A percentile compares a stretch with the other conserved stretches of the same genome.
These are phyloP conservation scores for Hestina assimilis DNA, from an alignment of 1,140 invertebrate genomes.

Conservation along the genomic window DNA sequence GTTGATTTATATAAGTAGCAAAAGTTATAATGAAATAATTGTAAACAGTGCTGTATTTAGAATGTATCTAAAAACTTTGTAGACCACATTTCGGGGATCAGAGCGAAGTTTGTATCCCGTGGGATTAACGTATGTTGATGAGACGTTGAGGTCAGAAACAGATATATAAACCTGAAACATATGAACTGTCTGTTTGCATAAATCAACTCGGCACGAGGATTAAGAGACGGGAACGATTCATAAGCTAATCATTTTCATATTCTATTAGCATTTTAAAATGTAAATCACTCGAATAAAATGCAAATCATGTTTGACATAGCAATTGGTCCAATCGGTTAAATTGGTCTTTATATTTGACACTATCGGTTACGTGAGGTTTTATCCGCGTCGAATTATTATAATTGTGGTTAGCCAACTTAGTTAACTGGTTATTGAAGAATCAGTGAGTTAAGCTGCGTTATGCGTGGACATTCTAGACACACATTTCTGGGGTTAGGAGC, in stretches of 20 bases:
- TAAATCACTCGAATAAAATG: too few species aligned
- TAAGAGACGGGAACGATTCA: slow-evolving; percentile 29
- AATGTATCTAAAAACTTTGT: slow-evolving; percentile 11
- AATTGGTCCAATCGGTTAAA: too few species aligned
- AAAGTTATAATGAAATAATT: neutral
- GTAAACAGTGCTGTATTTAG: neutral
- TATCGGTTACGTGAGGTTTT: too few species aligned
- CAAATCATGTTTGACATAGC: too few species aligned
- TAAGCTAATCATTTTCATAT: slow-evolving; percentile 11
- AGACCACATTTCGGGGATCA: slow-evolving; percentile 16
- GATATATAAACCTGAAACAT: slow-evolving; percentile 55
- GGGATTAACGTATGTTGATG: slow-evolving; percentile 67
- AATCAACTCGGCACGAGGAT: slow-evolving; percentile 56
- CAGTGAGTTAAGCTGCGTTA: too few species aligned
- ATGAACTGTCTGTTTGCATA: slow-evolving; percentile 62
- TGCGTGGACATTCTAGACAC: too few species aligned
- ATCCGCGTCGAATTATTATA: too few species aligned
- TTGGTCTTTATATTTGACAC: too few species aligned
- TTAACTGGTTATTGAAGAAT: too few species aligned
- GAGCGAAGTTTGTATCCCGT: slow-evolving; percentile 32
- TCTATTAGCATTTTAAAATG: neutral
- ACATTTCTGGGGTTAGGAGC: too few species aligned
- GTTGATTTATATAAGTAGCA: neutral
- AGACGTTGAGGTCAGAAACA: slow-evolving; percentile 67
- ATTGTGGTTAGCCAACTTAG: too few species aligned